Base-by-base conservation (phyloP, 2,113 vertebrate genomes). In the Clarias batrachus region DNA sequence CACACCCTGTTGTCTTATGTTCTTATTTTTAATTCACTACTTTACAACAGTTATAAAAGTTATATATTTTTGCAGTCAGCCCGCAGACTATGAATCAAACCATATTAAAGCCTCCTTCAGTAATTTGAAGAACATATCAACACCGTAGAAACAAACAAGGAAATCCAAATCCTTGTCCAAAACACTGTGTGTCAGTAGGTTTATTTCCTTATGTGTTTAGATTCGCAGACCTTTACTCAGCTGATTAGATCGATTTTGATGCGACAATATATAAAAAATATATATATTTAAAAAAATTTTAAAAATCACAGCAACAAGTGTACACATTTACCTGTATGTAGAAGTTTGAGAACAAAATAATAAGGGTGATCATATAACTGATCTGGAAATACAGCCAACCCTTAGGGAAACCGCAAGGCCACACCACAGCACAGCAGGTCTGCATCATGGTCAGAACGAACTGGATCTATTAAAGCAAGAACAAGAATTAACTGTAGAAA, bases 371-470 rank as follows among this genome's bases (percentile, higher is more conserved):
- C 96, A 97, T 97, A 74, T 99, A 99, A 86, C 89, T 92, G n/a
- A 97, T 97, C 93, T 98, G 97, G 94, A 99, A 99, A 91, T 96
- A 98, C 63, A 99, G 93, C 98, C 98, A 99, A 0, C 97, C 95
- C 60, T 92, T 93, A 63, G 98, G 96, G 93, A 99, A 98, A 0
- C 92, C 89, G 80, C 98, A 99, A 0, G 96, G 97, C 97, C 97
- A 98, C 86, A 97, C 56, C 82, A 96, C 94, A 21, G 97, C 98
- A 41, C 94, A 97, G 87, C 91, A 93, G 0, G 98, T 98, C 91
- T 99, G 98, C 89, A 94, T 91, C 94, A 98, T 95, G 89, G 98
- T 99, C 91, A 98, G 91, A 86, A 97, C 96, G 89, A 99, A 99
- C 93, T 99, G 97, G 91, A 95, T 92, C 98, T 99, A 94, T 70